Evolutionary conservation across 2,797 vertebrate genomes (phyloP), one percentile per base, ranked within the genome.

Genomic region (Thamnophis elegans): DNA sequence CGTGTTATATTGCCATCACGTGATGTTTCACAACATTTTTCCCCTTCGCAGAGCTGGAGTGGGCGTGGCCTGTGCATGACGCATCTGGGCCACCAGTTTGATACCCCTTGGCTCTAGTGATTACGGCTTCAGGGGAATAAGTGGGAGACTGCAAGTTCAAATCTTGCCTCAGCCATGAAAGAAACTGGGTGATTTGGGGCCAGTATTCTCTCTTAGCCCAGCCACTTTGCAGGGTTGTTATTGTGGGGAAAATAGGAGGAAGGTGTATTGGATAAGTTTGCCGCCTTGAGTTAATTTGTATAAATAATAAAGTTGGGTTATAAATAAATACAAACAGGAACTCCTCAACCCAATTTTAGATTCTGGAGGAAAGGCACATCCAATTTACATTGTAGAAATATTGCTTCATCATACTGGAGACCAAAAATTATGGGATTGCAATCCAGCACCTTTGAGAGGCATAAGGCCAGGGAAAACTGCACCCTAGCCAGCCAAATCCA

Each of bases 1-100:
- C 3, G 1, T 4, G 3, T 60, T 25, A 26, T 25, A 9, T 11
- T 28, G 25, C 56, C 0, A 14, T 56, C 14, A 9, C 8, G 58
- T 25, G 58, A 22, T 0, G 1, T 28, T 28, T 26, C 1, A 2
- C 26, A 26, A 28, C 1, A 0, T 62, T 62, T 60, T 4, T 3
- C 26, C 9, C 25, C 59, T 28, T 28, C 3, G 3, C 25, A 12
- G 25, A 62, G 59, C 25, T 62, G 25, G 25, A 25, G 10, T 62
- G 59, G 59, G 10, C 25, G 3, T 60, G 59, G 59, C 59, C 59
- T 60, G 22, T 9, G 3, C 9, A 20, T 59, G 58, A 59, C 25
- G 58, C 58, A 60, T 10, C 59, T 3, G 2, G 59, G 59, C 59
- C 9, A 25, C 59, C 59, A 60, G 59, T 60, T 60, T 26, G 59